Base-by-base conservation (phyloP, 2,888 invertebrate species). In the Lasiommata megera region DNA sequence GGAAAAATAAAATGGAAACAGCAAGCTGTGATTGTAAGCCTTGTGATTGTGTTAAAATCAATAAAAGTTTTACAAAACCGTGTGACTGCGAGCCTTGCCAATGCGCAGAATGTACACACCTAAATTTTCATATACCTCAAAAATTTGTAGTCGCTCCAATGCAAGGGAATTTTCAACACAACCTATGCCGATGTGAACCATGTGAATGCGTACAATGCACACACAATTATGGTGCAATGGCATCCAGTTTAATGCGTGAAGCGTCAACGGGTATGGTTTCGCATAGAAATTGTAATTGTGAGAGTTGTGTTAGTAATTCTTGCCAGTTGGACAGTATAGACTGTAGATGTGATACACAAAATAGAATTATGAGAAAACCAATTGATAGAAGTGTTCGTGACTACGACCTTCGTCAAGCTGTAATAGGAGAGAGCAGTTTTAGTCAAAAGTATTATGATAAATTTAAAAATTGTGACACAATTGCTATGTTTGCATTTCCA, bases 191-290 rank as follows among this genome's bases (percentile, higher is more conserved):
- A n/a, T 86, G 84, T 61, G 56, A 56, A 18, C 79, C 83, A 1
- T 84, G 85, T 61, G 73, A 77, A 31, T 86, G 84, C 56, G 63
- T 65, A 28, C 68, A 79, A 52, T 84, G 84, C 56, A 61, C 63
- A 1, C 71, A 67, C 16, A 64, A 62, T 41, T 69, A 64, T 37
- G 60, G 54, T 6, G 60, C 72, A n/a, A 54, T 69, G 40, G 44
- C 71, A n/a, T 63, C 74, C 3, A 72, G 60, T 54, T 34, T 58
- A 23, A 70, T 67, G 41, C 77, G 67, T 17, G 78, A 83, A 60
- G 73, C 72, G 60, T 74, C 78, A 5, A 79, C 79, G 2, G 73
- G 69, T 11, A 72, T 73, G 9, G 70, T 67, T 18, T 75, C 74
- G 38, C 71, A 73, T 18, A 61, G 59, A 8, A 63, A 66, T 31